Percentiles rank a stretch among this genome's conserved stretches.
These are phyloP conservation scores for Actinopyga echinites DNA, from an alignment of 53 echinoderm and acorn worm species.

Conservation along the genomic window DNA sequence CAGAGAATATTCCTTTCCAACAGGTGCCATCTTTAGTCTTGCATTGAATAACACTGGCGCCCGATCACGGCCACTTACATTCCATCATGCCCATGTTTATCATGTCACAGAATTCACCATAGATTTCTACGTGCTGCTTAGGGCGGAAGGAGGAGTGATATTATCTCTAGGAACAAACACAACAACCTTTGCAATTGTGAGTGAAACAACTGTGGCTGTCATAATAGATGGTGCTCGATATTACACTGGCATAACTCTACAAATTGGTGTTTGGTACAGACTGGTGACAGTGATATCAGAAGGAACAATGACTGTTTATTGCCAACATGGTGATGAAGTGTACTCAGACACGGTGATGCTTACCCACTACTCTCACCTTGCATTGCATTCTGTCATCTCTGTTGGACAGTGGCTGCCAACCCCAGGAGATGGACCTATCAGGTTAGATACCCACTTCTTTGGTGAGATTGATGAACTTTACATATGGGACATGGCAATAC, in stretches of 20 bases:
- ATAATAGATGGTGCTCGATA: slow-evolving; percentile 37
- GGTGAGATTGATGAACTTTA: slow-evolving; percentile 82
- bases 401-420: slow-evolving; percentile 77
- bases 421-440: slow-evolving; percentile 54
- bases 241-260: slow-evolving; percentile 66
- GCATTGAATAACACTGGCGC: slow-evolving; percentile 68
- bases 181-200: slow-evolving; percentile 59
- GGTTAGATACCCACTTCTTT: slow-evolving; percentile 60
- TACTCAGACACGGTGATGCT: slow-evolving; percentile 52
- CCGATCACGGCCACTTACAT: slow-evolving; percentile 58
- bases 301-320: slow-evolving; percentile 48
- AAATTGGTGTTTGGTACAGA: slow-evolving; percentile 66
- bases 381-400: slow-evolving; percentile 61
- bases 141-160: slow-evolving; percentile 67
- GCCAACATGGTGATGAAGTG: slow-evolving; percentile 34
- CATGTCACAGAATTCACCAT: slow-evolving; percentile 58
- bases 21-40: slow-evolving; percentile 70
- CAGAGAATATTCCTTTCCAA: slow-evolving; percentile 51
- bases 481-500: slow-evolving; percentile 72
- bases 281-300: slow-evolving; percentile 50
- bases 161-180: slow-evolving; percentile 64
- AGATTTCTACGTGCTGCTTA: slow-evolving; percentile 67
- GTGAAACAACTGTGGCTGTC: slow-evolving; percentile 63
- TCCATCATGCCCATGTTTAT: background rate
- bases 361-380: slow-evolving; percentile 25